Evolutionary conservation across 2,888 invertebrate genomes (phyloP).

Genomic region (Trypoxylon attenuatum): DNA sequence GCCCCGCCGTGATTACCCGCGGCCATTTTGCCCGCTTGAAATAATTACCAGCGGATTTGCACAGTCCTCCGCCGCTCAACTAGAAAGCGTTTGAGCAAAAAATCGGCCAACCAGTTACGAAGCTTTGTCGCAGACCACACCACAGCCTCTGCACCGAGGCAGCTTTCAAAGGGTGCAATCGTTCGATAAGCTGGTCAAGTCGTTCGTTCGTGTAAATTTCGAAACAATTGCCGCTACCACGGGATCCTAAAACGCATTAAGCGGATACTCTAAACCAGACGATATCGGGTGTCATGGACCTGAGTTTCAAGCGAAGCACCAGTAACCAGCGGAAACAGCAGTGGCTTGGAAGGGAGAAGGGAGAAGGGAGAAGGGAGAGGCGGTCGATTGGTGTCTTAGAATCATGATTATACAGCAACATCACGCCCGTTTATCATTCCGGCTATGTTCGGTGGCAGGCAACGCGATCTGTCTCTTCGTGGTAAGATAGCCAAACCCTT

Average conservation of each 20-base stretch:
- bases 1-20: neutral
- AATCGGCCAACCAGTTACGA: too few relatives aligned
- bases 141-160: too few relatives aligned
- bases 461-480: conserved; percentile 68
- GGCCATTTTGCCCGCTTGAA: neutral
- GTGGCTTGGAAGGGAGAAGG: conserved; percentile 22
- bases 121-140: too few relatives aligned
- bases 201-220: too few relatives aligned
- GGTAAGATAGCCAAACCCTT: conserved; percentile 70
- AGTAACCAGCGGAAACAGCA: too few relatives aligned
- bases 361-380: conserved; percentile 13
- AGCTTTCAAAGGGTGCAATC: too few relatives aligned
- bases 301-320: too few relatives aligned
- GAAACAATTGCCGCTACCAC: too few relatives aligned
- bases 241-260: neutral
- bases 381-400: conserved; percentile 53
- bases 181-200: too few relatives aligned
- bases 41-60: too few relatives aligned
- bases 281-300: conserved; percentile 31
- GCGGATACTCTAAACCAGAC: conserved; percentile 5
- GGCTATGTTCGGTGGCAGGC: conserved; percentile 60
- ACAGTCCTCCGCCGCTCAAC: too few relatives aligned
- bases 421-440: conserved; percentile 69
- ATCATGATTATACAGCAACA: conserved; percentile 69
- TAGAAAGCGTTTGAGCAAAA: too few relatives aligned